Conservation (phyloP, 1,140 invertebrate species). For the Megalonaias nervosa region DNA sequence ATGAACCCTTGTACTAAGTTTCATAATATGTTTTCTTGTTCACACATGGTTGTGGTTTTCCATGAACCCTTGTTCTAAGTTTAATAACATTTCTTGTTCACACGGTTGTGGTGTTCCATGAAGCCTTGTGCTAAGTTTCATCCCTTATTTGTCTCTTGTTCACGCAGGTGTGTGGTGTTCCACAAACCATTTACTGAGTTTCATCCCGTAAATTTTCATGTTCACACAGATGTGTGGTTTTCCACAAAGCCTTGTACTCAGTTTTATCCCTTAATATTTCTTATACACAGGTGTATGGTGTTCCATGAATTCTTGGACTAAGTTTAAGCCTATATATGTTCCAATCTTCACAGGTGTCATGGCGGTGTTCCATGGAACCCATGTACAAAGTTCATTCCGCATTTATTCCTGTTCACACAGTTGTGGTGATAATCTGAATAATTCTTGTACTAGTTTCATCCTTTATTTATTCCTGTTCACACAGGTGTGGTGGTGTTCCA, state of each 20-base stretch:
- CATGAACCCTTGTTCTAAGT: not conserved
- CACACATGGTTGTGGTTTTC: too few relatives aligned
- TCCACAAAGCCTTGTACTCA: too few relatives aligned
- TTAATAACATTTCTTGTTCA: constrained; percentile 6
- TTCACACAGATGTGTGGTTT: too few relatives aligned
- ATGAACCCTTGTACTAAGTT: constrained; percentile 55
- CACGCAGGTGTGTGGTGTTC: too few relatives aligned
- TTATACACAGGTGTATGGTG: too few relatives aligned
- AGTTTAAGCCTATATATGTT: not conserved
- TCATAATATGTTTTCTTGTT: not conserved
- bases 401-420: not conserved
- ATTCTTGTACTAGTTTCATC: not conserved
- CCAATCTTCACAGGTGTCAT: constrained; percentile 78
- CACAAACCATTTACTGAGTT: too few relatives aligned
- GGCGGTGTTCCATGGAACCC: constrained; percentile 82
- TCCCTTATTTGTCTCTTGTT: not conserved
- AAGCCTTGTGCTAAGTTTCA: not conserved
- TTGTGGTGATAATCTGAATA: not conserved
- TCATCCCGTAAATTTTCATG: too few relatives aligned
- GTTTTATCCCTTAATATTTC: too few relatives aligned
- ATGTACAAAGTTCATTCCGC: not conserved
- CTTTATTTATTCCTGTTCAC: constrained; percentile 15
- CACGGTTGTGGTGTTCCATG: constrained; percentile 88
- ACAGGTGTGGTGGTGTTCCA: constrained; percentile 90
- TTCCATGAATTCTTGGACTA: too few relatives aligned